Base-by-base conservation (phyloP, 2,797 vertebrate genomes). In the Xenopus petersii region DNA sequence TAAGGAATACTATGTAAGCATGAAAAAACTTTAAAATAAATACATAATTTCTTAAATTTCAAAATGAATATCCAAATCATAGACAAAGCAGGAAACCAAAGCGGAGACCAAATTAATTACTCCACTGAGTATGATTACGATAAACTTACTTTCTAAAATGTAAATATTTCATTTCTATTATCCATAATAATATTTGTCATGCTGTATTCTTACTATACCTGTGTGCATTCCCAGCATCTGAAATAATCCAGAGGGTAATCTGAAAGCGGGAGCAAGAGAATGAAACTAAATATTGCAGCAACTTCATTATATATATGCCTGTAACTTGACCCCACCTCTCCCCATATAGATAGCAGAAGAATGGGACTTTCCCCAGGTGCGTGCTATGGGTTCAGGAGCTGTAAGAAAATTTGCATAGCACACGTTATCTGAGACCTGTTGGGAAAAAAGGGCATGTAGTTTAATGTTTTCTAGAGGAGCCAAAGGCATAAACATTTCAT, bases 321-420 rank as follows among this genome's bases (percentile, higher is more conserved):
- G 61, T 55, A 69, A 78, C 24, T 3, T 65, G 54, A 73, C 66
- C 42, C 75, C 42, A 55, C 46, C 67, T 63, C 13, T 42, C 9
- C 56, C 21, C 16, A 30, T 42, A 42, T 21, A 47, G 48, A 73
- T 49, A 64, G 30, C 36, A 47, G 62, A 24, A 77, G 65, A 69
- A 61, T 24, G 76, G 76, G 76, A 79, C 60, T 79, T 79, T 79
- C 71, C 76, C 71, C 71, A 74, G 71, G 71, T 74, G 55, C 30
- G 12, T 74, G 30, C 26, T 70, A n/a, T 54, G 33, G 54, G 70
- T 65, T 60, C 67, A 79, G 66, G 69, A 65, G 60, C 65, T 66
- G 26, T 17, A 42, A 55, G 82, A 81, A 87, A 87, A 93, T 93
- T 93, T 93, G 91, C 91, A 93, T 93, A 92, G 87, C 83, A 83